phyloP scores from a whole-genome alignment of 1,140 invertebrate species.

The Penaeus chinensis region DNA sequence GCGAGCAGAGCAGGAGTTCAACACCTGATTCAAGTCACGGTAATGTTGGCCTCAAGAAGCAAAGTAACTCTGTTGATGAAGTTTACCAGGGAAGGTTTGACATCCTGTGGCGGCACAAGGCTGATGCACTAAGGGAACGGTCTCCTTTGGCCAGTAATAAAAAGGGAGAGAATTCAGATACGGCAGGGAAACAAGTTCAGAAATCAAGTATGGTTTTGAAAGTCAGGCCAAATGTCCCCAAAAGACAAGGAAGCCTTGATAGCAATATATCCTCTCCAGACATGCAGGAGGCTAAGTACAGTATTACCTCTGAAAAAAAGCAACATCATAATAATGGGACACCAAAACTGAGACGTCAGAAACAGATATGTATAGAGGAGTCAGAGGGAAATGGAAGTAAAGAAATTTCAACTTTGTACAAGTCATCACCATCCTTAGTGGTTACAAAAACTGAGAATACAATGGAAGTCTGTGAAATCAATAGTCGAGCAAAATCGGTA shows the following conservation, averaged over 20 bases:
- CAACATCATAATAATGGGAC: background rate
- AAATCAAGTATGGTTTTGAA: background rate
- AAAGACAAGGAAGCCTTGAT: constrained; percentile 38
- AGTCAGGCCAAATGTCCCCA: background rate
- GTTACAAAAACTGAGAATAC: too few relatives aligned
- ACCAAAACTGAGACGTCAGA: constrained; percentile 20
- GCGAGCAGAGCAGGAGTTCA: constrained; percentile 51
- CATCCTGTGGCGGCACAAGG: constrained; percentile 39
- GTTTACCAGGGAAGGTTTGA: constrained; percentile 37
- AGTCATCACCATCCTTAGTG: too few relatives aligned
- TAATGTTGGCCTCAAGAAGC: constrained; percentile 23
- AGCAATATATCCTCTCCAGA: constrained; percentile 29
- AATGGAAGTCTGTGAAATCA: too few relatives aligned
- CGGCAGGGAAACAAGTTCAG: background rate
- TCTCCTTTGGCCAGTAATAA: constrained; percentile 23
- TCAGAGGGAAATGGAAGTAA: background rate
- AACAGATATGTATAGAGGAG: constrained; percentile 1
- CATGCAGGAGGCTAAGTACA: background rate
- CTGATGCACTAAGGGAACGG: constrained; percentile 24
- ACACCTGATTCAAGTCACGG: constrained; percentile 18
- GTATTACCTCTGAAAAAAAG: too few relatives aligned
- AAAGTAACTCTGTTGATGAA: constrained; percentile 42
- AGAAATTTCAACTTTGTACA: too few relatives aligned
- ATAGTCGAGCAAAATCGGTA: too few relatives aligned
- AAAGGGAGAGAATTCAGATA: too few relatives aligned